Evolutionary conservation across 2,888 invertebrate genomes (phyloP).

Genomic region (Sepioteuthis lessoniana): DNA sequence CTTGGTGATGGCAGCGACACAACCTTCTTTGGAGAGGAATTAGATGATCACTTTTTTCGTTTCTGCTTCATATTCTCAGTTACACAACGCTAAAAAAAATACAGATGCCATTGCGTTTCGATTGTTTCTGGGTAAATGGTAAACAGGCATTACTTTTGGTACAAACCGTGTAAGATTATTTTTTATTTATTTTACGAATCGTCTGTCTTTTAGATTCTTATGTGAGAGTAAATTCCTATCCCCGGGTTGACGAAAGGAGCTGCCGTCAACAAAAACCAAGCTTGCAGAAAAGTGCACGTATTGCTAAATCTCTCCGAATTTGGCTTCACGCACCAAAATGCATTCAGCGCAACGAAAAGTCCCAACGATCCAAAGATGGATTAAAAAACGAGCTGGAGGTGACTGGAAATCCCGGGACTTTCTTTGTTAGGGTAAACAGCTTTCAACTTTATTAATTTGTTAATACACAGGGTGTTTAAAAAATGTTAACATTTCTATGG

Average conservation of each 20-base stretch:
- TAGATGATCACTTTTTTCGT: too few species aligned
- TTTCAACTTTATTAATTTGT: background rate
- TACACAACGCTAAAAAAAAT: too few species aligned
- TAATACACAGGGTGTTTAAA: too few species aligned
- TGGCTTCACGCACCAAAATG: background rate
- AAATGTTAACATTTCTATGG: too few species aligned
- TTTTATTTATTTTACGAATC: too few species aligned
- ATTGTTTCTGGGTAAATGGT: too few species aligned
- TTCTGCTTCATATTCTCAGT: too few species aligned
- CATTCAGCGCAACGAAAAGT: background rate
- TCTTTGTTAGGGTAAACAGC: background rate
- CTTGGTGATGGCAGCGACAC: too few species aligned
- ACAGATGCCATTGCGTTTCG: too few species aligned
- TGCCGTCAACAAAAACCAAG: background rate
- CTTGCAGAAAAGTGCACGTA: background rate
- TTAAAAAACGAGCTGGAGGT: background rate
- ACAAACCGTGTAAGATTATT: too few species aligned
- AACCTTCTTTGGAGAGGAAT: too few species aligned
- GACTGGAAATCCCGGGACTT: background rate
- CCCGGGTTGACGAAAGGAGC: background rate
- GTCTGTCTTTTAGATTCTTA: slow-evolving; percentile 16
- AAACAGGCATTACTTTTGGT: too few species aligned
- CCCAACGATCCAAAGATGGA: background rate
- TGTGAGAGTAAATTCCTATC: background rate
- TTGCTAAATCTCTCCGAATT: background rate